Percentiles rank a stretch among this genome's conserved stretches.
phyloP scores from a whole-genome alignment of 2,888 invertebrate genomes.

The Athalia circularis region DNA sequence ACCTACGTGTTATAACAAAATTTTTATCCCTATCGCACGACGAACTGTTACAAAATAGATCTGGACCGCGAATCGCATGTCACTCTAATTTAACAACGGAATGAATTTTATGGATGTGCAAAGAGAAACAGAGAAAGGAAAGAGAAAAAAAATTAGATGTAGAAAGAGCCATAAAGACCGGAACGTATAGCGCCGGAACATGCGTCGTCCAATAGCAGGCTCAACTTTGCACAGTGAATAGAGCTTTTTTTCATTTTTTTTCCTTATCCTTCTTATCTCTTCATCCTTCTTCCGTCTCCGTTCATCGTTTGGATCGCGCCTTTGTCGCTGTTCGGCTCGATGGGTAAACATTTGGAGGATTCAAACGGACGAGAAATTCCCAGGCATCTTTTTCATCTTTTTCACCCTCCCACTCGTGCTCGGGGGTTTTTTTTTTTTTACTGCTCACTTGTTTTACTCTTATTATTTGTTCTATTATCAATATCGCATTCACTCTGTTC shows the following conservation, averaged over 20 bases:
- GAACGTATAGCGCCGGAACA: neutral
- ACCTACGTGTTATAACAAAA: too few relatives aligned
- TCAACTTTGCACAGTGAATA: constrained; percentile 19
- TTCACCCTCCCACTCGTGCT: neutral
- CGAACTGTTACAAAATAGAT: too few relatives aligned
- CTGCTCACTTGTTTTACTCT: too few relatives aligned
- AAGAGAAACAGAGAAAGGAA: too few relatives aligned
- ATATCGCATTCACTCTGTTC: constrained; percentile 2
- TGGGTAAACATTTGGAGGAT: constrained; percentile 33
- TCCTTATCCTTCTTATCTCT: neutral
- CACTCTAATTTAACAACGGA: constrained; percentile 35
- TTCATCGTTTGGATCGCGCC: constrained; percentile 16
- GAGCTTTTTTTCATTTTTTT: neutral
- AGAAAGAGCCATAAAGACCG: neutral
- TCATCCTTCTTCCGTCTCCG: neutral
- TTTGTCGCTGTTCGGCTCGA: constrained; percentile 9
- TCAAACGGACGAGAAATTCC: constrained; percentile 25
- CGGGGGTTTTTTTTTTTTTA: neutral
- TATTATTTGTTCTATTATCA: neutral
- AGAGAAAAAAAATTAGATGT: too few relatives aligned
- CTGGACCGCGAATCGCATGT: constrained; percentile 25
- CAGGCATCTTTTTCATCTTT: constrained; percentile 13
- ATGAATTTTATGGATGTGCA: constrained; percentile 18
- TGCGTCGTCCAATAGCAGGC: constrained; percentile 7
- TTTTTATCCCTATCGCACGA: too few relatives aligned